phyloP scores from a whole-genome alignment of 2,888 invertebrate genomes.

The Siphonodentalium dalli region DNA sequence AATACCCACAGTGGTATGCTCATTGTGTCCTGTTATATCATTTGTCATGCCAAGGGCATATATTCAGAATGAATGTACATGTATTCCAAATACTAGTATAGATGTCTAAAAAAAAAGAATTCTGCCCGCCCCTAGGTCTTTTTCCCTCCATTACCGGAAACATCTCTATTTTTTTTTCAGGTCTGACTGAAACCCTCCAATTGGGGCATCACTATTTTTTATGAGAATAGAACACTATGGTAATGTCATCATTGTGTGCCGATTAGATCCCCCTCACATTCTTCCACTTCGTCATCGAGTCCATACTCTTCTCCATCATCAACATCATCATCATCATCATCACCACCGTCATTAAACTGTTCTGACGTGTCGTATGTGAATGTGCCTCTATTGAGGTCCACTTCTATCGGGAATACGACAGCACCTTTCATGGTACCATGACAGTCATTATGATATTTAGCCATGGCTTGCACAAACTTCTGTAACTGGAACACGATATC shows the following conservation, averaged over 20 bases:
- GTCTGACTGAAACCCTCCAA: too few relatives aligned
- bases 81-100: too few relatives aligned
- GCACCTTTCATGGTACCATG: slow-evolving; percentile 77
- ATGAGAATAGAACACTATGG: too few relatives aligned
- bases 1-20: too few relatives aligned
- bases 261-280: slow-evolving; percentile 43
- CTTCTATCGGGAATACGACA: slow-evolving; percentile 90
- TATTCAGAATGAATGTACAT: too few relatives aligned
- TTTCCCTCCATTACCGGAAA: too few relatives aligned
- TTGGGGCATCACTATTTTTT: too few relatives aligned
- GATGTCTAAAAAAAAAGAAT: too few relatives aligned
- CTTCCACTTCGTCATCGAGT: slow-evolving; percentile 21
- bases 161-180: too few relatives aligned
- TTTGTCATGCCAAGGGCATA: too few relatives aligned
- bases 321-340: slow-evolving; percentile 60
- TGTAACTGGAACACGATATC: slow-evolving; percentile 81
- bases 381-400: slow-evolving; percentile 89
- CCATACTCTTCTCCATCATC: slow-evolving; percentile 32
- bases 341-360: slow-evolving; percentile 58
- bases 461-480: slow-evolving; percentile 83
- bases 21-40: too few relatives aligned
- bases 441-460: slow-evolving; percentile 78
- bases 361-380: slow-evolving; percentile 75
- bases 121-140: too few relatives aligned
- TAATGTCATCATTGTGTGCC: slow-evolving; percentile 42